These are phyloP conservation scores for Trissolcus basalis DNA, from an alignment of 1,140 invertebrate genomes.

Conservation along the genomic window DNA sequence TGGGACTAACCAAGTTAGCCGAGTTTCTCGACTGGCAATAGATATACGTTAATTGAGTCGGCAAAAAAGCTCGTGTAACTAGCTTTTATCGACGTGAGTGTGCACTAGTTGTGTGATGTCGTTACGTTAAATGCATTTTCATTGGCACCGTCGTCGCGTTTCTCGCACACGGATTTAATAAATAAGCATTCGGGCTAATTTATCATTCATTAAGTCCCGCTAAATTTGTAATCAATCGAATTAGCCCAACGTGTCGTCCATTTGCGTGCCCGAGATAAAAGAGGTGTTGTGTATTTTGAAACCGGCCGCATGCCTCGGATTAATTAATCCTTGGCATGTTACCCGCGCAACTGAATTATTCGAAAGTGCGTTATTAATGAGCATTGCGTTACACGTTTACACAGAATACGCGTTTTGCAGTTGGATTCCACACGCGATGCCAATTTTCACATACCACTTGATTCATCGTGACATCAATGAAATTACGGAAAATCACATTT, in stretches of 20 bases:
- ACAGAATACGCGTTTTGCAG: conserved; percentile 11
- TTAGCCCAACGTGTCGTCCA: conserved; percentile 5
- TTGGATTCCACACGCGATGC: conserved; percentile 7
- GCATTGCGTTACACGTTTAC: conserved; percentile 22
- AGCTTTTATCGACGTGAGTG: conserved; percentile 24
- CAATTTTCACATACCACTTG: conserved; percentile 9
- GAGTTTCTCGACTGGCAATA: conserved; percentile 4
- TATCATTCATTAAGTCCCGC: conserved; percentile 46
- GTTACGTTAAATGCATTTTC: conserved; percentile 40
- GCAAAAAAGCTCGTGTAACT: conserved; percentile 29
- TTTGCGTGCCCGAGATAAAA: conserved; percentile 15
- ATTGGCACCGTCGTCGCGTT: conserved; percentile 17
- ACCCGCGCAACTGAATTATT: conserved; percentile 20
- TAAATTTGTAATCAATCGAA: conserved; percentile 49
- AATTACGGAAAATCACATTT: too few relatives aligned
- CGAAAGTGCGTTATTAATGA: conserved; percentile 36
- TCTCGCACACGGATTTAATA: conserved; percentile 27
- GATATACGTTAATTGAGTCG: conserved; percentile 25
- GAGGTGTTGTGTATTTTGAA: conserved; percentile 30
- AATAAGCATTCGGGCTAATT: conserved; percentile 40
- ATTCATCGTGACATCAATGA: too few relatives aligned
- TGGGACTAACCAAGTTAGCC: conserved; percentile 5
- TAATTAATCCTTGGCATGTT: conserved; percentile 47
- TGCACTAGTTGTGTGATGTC: conserved; percentile 9
- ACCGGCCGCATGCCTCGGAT: conserved; percentile 29